Conservation (phyloP, 2,113 vertebrate species). For the Plectropomus leopardus region DNA sequence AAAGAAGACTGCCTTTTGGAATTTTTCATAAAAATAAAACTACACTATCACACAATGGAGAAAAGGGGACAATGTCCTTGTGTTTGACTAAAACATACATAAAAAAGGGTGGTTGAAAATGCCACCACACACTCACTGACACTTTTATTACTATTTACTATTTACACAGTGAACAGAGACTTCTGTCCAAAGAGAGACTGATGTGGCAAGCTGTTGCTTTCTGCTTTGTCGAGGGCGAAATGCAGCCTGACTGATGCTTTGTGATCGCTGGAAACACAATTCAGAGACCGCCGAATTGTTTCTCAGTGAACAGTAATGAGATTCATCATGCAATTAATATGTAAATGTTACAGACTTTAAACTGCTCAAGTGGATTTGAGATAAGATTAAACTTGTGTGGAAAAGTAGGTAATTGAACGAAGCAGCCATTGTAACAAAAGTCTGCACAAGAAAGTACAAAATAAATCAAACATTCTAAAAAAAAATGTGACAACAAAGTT, state of each 20-base stretch:
- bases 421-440: neutral
- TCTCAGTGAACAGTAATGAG: neutral
- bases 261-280: neutral
- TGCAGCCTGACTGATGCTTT: neutral
- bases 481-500: neutral
- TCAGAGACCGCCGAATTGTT: neutral
- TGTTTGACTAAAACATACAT: neutral
- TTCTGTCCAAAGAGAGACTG: neutral
- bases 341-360: constrained; percentile 9
- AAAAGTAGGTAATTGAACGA: neutral
- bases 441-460: neutral
- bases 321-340: constrained; percentile 28
- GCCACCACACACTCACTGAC: neutral
- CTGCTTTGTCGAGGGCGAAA: neutral
- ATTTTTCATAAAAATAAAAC: neutral
- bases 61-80: neutral
- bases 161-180: neutral
- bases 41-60: neutral
- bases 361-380: constrained; percentile 14
- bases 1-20: neutral
- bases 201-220: neutral
- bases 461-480: neutral
- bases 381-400: constrained; percentile 3
- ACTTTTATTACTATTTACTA: constrained; percentile 4
- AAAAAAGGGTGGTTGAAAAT: neutral